Evolutionary conservation across 1,140 invertebrate species (phyloP).

Genomic region (Rhopalosiphum padi): DNA sequence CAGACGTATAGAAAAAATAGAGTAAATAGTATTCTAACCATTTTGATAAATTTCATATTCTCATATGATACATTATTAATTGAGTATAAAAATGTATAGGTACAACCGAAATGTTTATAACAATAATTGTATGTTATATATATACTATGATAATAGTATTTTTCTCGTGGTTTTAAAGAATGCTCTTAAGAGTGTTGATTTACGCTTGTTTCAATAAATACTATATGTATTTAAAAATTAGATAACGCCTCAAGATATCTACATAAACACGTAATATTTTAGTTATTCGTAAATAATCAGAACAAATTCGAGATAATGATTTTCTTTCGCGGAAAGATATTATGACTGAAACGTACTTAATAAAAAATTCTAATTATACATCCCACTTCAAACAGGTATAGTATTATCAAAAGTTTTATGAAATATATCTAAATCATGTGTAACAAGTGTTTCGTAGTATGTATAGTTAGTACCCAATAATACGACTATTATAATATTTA

Average conservation of each 20-base stretch:
- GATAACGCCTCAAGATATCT: not conserved
- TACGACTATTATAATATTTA: not conserved
- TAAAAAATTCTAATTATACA: not conserved
- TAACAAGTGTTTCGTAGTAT: not conserved
- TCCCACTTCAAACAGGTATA: not conserved
- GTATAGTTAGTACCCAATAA: not conserved
- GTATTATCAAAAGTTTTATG: not conserved
- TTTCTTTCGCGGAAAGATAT: not conserved
- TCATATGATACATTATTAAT: not conserved
- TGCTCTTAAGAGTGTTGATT: not conserved
- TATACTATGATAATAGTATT: not conserved
- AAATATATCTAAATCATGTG: not conserved
- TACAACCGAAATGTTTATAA: not conserved
- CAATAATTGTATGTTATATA: not conserved
- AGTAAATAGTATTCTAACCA: not conserved
- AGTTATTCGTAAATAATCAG: not conserved
- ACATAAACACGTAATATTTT: not conserved
- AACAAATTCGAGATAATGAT: slow-evolving; percentile 22
- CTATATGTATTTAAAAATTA: not conserved
- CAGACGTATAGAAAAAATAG: not conserved
- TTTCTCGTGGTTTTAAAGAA: not conserved
- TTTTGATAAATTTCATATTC: not conserved
- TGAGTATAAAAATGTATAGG: not conserved
- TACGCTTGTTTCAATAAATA: not conserved
- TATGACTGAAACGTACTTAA: not conserved